Percentiles rank a stretch among this genome's conserved stretches.
Evolutionary conservation across 2,888 invertebrate genomes (phyloP).

Genomic region (Buathra laborator): DNA sequence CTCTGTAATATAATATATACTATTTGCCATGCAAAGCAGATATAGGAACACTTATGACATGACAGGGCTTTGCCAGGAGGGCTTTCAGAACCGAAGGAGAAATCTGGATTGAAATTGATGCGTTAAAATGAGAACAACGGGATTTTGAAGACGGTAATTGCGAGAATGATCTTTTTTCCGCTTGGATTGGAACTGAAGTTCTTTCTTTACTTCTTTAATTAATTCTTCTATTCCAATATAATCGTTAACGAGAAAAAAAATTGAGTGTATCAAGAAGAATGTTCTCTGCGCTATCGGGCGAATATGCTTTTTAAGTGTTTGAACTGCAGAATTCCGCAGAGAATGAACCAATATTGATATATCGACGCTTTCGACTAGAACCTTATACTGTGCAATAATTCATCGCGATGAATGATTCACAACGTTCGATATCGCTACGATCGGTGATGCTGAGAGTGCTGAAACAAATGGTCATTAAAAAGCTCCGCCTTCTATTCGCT

Average conservation of each 20-base stretch:
- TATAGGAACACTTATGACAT: not conserved
- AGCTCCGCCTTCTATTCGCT: slow-evolving; percentile 15
- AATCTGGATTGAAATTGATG: too few relatives aligned
- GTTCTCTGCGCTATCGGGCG: not conserved
- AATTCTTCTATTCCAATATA: not conserved
- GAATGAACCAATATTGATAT: slow-evolving; percentile 11
- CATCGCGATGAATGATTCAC: slow-evolving; percentile 11
- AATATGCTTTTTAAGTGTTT: not conserved
- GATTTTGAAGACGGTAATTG: too few relatives aligned
- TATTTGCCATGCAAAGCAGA: not conserved
- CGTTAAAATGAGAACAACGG: too few relatives aligned
- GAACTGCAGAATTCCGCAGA: not conserved
- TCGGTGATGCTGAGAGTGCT: slow-evolving; percentile 24
- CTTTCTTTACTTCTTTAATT: not conserved
- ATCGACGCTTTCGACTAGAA: not conserved
- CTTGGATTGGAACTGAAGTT: not conserved
- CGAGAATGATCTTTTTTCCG: not conserved
- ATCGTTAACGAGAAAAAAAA: not conserved
- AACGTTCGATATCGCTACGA: slow-evolving; percentile 11
- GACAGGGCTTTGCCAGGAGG: not conserved
- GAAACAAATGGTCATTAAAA: slow-evolving; percentile 10
- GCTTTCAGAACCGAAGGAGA: too few relatives aligned
- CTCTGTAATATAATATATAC: not conserved
- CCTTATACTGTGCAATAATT: slow-evolving; percentile 1
- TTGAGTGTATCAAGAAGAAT: not conserved